Evolutionary conservation across 2,888 invertebrate species (phyloP).

Genomic region (Spilosoma lubricipeda): DNA sequence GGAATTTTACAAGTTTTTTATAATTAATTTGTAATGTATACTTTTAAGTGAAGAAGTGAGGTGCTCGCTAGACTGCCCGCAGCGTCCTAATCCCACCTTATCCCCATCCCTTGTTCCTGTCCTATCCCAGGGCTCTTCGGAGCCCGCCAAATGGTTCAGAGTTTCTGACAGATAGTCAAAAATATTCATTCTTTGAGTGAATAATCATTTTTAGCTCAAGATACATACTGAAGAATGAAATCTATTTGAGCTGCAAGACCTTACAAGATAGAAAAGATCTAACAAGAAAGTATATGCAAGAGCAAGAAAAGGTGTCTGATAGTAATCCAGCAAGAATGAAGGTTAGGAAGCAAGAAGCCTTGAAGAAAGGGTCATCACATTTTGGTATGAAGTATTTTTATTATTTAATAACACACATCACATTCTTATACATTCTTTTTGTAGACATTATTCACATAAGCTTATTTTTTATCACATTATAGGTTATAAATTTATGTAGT

Average conservation of each 20-base stretch:
- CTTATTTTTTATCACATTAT: too few species aligned
- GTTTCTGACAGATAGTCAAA: constrained; percentile 56
- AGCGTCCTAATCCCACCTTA: constrained; percentile 67
- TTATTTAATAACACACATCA: neutral
- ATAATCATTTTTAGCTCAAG: constrained; percentile 45
- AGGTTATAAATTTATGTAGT: too few species aligned
- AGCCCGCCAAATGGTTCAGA: constrained; percentile 72
- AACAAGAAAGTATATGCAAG: neutral
- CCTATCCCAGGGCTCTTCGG: constrained; percentile 73
- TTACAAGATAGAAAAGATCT: neutral
- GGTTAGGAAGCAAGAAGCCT: neutral
- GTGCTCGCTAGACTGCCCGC: constrained; percentile 71
- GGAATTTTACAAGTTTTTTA: constrained; percentile 86
- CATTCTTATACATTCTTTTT: too few species aligned
- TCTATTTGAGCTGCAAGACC: neutral
- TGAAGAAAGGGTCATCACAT: neutral
- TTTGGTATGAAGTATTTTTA: neutral
- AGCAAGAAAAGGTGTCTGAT: neutral
- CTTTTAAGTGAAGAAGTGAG: constrained; percentile 80
- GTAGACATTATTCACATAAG: too few species aligned
- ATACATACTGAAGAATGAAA: constrained; percentile 1
- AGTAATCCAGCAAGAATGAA: constrained; percentile 12
- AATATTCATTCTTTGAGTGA: constrained; percentile 60
- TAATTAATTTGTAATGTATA: constrained; percentile 85
- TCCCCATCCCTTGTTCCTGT: constrained; percentile 63